Evolutionary conservation across 2,797 vertebrate species (phyloP).

Genomic region (Chiloscyllium punctatum): DNA sequence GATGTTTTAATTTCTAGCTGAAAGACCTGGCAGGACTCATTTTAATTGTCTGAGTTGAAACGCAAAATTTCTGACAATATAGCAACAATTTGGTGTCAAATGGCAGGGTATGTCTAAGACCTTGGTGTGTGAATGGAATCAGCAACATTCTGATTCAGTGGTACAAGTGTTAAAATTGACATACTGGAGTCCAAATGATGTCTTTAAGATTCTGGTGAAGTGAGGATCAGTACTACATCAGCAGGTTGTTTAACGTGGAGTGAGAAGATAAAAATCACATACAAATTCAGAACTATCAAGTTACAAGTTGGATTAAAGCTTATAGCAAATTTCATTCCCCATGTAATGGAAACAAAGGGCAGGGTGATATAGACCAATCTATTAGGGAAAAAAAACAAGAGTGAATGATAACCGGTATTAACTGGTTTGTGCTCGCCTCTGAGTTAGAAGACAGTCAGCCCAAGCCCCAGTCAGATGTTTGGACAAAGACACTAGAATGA

Average conservation of each 20-base stretch:
- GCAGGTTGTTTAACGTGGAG: neutral
- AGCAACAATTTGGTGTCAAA: neutral
- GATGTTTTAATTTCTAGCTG: neutral
- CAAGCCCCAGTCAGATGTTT: neutral
- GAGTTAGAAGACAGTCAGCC: neutral
- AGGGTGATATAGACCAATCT: neutral
- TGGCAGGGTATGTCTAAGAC: neutral
- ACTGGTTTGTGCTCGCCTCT: neutral
- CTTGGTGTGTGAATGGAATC: neutral
- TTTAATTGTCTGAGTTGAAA: neutral
- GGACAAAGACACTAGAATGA: neutral
- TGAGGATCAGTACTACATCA: neutral
- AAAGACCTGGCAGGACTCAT: neutral
- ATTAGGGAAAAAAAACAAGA: neutral
- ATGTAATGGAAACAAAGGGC: neutral
- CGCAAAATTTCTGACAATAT: neutral
- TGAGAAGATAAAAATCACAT: neutral
- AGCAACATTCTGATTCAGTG: neutral
- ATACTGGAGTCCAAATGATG: neutral
- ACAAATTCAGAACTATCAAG: neutral
- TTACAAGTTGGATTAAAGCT: neutral
- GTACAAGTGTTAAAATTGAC: neutral
- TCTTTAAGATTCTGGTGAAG: neutral
- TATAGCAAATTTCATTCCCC: neutral
- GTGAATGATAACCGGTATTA: neutral